Evolutionary conservation across 2,113 vertebrate genomes (phyloP).

Genomic region (Lathamus discolor): DNA sequence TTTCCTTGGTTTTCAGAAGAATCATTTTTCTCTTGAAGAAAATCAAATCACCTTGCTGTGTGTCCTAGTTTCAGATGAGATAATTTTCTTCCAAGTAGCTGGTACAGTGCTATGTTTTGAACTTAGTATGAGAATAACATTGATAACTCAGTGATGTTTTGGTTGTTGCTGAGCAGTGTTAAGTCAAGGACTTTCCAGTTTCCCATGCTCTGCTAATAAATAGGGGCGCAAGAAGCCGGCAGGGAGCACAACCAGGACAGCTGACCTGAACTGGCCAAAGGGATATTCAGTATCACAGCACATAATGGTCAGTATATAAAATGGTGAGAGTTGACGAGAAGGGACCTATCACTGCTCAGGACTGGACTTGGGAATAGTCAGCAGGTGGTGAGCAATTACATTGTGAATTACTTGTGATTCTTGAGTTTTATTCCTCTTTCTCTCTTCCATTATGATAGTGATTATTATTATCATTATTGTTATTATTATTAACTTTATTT

Average conservation of each 20-base stretch:
- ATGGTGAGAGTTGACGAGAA: neutral
- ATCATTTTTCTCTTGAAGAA: constrained; percentile 5
- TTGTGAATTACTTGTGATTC: neutral
- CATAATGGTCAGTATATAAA: neutral
- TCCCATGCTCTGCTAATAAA: neutral
- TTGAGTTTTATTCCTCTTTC: neutral
- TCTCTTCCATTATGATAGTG: neutral
- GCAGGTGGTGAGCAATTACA: neutral
- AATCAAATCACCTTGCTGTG: neutral
- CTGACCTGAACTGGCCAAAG: neutral
- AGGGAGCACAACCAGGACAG: neutral
- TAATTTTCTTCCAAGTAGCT: neutral
- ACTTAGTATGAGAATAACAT: neutral
- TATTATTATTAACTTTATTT: neutral
- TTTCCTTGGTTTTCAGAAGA: constrained; percentile 3
- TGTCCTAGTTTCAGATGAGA: neutral
- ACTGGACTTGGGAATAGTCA: neutral
- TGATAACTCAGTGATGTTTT: neutral
- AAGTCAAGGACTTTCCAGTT: neutral
- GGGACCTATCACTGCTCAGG: neutral
- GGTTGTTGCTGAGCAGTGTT: neutral
- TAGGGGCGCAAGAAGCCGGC: neutral
- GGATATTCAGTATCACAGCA: neutral
- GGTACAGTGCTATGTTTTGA: neutral
- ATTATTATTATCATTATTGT: neutral